A percentile compares a stretch with the other conserved stretches of the same genome.
Evolutionary conservation across 2,797 vertebrate genomes (phyloP).

Genomic region (Crocidura indochinensis): DNA sequence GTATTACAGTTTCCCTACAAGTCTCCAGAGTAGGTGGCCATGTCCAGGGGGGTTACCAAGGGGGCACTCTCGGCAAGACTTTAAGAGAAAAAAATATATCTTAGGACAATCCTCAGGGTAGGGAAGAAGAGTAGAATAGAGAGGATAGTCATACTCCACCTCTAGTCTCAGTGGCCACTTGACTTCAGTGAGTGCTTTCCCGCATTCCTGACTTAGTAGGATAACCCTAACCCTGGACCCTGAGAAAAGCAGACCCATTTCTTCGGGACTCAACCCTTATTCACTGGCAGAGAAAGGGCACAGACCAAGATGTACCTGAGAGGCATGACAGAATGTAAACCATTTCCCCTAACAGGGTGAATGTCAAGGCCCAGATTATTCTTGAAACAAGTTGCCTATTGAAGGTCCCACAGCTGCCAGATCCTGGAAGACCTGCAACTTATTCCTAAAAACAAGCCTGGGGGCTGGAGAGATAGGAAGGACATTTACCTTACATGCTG

Average conservation of each 20-base stretch:
- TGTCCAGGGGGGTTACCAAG: not conserved
- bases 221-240: not conserved
- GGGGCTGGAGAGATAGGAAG: no score
- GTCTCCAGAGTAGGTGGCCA: not conserved
- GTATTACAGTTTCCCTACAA: not conserved
- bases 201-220: slow-evolving; percentile 2
- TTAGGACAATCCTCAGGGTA: not conserved
- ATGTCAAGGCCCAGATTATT: no score
- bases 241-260: not conserved
- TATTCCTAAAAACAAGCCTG: no score
- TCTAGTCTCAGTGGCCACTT: not conserved
- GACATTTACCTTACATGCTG: no score
- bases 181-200: not conserved
- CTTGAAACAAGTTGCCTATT: no score
- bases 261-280: no score
- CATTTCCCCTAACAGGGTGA: no score
- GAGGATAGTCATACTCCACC: not conserved
- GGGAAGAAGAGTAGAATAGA: not conserved
- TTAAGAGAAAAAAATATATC: not conserved
- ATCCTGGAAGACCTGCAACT: no score
- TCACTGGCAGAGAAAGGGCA: no score
- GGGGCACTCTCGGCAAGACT: not conserved
- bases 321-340: no score
- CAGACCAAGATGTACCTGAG: no score
- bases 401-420: no score